Evolutionary conservation across 2,113 vertebrate species (phyloP).

Genomic region (Thryonomys swinderianus): DNA sequence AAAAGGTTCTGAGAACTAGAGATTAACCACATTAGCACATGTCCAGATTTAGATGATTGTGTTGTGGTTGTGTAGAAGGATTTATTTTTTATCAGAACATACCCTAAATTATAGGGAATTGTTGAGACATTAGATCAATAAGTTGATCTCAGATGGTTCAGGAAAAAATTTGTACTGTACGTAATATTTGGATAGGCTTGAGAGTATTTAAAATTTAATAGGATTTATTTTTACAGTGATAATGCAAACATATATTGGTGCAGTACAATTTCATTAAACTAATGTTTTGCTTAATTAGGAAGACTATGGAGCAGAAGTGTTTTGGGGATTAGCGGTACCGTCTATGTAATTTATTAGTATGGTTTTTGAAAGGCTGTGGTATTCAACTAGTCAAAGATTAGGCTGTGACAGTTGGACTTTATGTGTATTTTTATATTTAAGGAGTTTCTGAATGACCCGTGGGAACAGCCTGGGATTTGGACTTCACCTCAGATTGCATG

Average conservation of each 20-base stretch:
- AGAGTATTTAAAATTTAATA: not conserved
- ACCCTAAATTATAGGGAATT: not conserved
- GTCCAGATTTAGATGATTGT: not conserved
- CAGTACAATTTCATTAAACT: not conserved
- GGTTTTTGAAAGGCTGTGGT: not conserved
- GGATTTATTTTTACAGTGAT: constrained; percentile 3
- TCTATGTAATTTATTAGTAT: constrained; percentile 15
- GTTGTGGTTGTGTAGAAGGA: not conserved
- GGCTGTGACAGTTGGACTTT: not conserved
- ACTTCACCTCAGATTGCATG: not conserved
- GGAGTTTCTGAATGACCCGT: not conserved
- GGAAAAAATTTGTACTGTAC: not conserved
- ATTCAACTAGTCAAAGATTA: not conserved
- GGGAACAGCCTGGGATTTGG: not conserved
- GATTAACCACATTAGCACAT: no score
- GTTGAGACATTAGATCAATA: not conserved
- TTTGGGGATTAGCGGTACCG: not conserved
- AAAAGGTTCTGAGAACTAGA: not conserved
- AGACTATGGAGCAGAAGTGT: not conserved
- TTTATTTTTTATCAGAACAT: not conserved
- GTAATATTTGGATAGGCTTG: not conserved
- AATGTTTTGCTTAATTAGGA: constrained; percentile 31
- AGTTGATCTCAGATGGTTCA: not conserved
- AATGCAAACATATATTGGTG: not conserved
- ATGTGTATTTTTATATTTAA: not conserved